Percentiles rank a stretch among this genome's conserved stretches.
These are phyloP conservation scores for Anaspis maculata DNA, from an alignment of 2,888 invertebrate genomes.

Conservation along the genomic window DNA sequence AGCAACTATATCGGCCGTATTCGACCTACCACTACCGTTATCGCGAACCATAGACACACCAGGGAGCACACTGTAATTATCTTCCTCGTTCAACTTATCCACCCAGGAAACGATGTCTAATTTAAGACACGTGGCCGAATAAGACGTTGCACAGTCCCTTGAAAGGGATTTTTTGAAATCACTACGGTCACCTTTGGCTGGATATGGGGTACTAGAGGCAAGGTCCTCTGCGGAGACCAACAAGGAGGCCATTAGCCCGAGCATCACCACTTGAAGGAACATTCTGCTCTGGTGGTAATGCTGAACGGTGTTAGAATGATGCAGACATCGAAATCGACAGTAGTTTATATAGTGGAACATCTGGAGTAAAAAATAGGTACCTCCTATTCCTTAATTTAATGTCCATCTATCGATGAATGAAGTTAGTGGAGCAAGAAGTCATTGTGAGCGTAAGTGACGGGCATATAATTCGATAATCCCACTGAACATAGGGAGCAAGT, in stretches of 20 bases:
- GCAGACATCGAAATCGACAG: conserved; percentile 14
- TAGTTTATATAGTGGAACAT: conserved; percentile 25
- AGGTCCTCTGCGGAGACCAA: conserved; percentile 10
- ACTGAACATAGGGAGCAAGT: conserved; percentile 20
- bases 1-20: conserved; percentile 59
- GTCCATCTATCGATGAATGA: conserved; percentile 26
- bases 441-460: conserved; percentile 36
- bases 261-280: background rate
- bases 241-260: background rate
- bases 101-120: conserved; percentile 64
- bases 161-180: conserved; percentile 28
- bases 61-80: conserved; percentile 57
- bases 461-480: conserved; percentile 26
- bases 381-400: conserved; percentile 23
- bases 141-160: conserved; percentile 46
- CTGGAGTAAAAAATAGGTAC: conserved; percentile 19
- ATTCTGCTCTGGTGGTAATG: conserved; percentile 1
- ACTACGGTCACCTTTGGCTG: conserved; percentile 9
- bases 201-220: no score
- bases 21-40: conserved; percentile 39
- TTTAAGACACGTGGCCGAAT: conserved; percentile 66
- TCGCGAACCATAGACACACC: conserved; percentile 65
- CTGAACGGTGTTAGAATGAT: no score
- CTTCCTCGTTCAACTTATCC: conserved; percentile 59
- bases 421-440: conserved; percentile 44